Percentiles rank a stretch among this genome's conserved stretches.
phyloP scores from a whole-genome alignment of 2,797 vertebrate genomes.

The Catamblyrhynchus diadema region DNA sequence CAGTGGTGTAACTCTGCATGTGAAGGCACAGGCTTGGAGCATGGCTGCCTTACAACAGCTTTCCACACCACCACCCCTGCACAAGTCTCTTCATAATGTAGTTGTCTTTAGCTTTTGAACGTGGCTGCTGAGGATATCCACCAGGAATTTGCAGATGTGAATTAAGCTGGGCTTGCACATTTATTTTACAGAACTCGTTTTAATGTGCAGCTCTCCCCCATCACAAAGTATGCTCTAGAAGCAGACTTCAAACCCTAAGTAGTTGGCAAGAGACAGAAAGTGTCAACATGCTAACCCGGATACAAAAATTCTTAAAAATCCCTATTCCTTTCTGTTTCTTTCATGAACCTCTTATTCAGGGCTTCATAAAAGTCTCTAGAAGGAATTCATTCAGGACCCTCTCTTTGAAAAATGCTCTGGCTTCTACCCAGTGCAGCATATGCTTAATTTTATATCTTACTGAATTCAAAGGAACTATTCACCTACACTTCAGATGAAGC shows the following conservation, averaged over 20 bases:
- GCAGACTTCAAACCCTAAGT: background rate
- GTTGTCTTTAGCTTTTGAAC: background rate
- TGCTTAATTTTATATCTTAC: background rate
- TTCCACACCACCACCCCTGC: background rate
- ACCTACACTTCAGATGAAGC: background rate
- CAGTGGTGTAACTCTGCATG: background rate
- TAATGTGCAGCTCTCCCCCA: background rate
- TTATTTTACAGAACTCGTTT: accelerated
- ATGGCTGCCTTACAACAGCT: background rate
- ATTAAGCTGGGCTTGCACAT: background rate
- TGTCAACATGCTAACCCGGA: background rate
- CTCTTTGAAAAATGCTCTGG: background rate
- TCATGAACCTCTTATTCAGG: background rate
- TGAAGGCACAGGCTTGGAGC: background rate
- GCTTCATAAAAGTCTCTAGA: background rate
- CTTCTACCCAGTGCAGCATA: background rate
- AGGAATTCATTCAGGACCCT: background rate
- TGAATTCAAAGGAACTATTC: background rate
- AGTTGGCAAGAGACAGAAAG: background rate
- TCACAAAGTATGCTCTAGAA: background rate
- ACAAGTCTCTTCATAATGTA: background rate
- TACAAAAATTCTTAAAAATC: background rate
- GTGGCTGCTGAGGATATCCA: background rate
- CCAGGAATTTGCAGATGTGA: background rate
- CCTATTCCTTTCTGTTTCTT: background rate